Evolutionary conservation across 1,140 invertebrate genomes (phyloP), one percentile per base, ranked within the genome.

Genomic region (Elysia chlorotica): DNA sequence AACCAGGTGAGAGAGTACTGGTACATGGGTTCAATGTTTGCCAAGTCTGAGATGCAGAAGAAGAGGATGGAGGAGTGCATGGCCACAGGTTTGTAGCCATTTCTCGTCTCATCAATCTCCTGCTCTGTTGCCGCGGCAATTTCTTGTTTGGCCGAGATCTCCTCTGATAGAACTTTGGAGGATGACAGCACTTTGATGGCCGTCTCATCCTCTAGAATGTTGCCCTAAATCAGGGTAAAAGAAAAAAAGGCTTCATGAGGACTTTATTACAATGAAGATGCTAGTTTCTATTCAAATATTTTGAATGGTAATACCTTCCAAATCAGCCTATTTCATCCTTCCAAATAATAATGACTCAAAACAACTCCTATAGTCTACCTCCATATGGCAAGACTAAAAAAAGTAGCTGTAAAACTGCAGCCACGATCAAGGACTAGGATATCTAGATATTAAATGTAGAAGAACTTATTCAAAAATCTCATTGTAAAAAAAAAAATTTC

Each of bases 21-120:
- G 78, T 88, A 88, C 87, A 88, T 88, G 63, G 87, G 86, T 71
- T 88, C 86, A 56, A 88, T 87, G 74, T 86, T 87, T 71, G 87
- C 85, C 23, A 88, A 75, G 65, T 88, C 87, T n/a, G 87, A 86
- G 59, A 88, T 87, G 72, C 86, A 87, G 80, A 88, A 87, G 78
- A 88, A 88, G 0, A 88, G 77, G 33, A 87, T 87, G 69, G 87
- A 87, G 4, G 86, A 87, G 70, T 87, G 86, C 6, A 83, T 77
- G 61, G 86, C 85, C 48, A 88, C 86, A 3, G 86, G 86, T 65
- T 83, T 81, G 74, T 88, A 88, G 25, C 86, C 86, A 75, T 85
- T 87, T 37, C 87, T 81, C 21, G 87, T 87, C 73, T 83, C 81
- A 76, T 88, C 87, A 75, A 88, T 88, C 76, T 87, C 84, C 65